These are phyloP conservation scores for Semicossyphus pulcher DNA, from an alignment of 2,113 vertebrate species.

Conservation along the genomic window DNA sequence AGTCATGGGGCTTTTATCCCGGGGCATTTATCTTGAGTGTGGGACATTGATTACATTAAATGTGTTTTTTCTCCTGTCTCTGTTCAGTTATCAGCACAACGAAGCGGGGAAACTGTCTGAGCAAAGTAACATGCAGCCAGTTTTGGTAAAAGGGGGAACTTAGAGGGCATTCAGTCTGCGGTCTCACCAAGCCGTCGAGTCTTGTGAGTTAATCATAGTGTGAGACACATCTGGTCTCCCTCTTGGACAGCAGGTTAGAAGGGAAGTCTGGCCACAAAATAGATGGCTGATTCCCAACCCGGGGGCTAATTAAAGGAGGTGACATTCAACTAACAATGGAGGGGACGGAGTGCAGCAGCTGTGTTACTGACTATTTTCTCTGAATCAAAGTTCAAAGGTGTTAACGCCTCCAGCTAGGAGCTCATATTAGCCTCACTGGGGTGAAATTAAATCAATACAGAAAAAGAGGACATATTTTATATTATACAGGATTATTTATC, in stretches of 20 bases:
- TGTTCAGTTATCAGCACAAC: not conserved
- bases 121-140: not conserved
- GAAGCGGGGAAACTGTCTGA: not conserved
- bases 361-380: conserved; percentile 25
- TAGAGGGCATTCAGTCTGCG: not conserved
- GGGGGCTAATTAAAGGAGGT: conserved; percentile 61
- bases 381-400: conserved; percentile 32
- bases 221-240: conserved; percentile 57
- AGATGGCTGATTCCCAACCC: conserved; percentile 43
- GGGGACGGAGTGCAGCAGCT: conserved; percentile 16
- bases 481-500: not conserved
- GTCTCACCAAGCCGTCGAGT: conserved; percentile 22
- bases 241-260: conserved; percentile 37
- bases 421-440: not conserved
- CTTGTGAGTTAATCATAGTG: conserved; percentile 33
- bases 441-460: conserved; percentile 11
- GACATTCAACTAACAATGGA: conserved; percentile 49
- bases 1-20: not conserved
- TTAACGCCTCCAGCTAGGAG: conserved; percentile 9
- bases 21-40: not conserved
- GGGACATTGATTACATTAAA: not conserved
- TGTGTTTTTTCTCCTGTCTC: not conserved
- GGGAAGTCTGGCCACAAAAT: conserved; percentile 35
- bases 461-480: not conserved
- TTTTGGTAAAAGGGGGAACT: not conserved